A percentile compares a stretch with the other conserved stretches of the same genome.
Evolutionary conservation across 2,888 invertebrate species (phyloP).

Genomic region (Rhimphoctona megacephalus): DNA sequence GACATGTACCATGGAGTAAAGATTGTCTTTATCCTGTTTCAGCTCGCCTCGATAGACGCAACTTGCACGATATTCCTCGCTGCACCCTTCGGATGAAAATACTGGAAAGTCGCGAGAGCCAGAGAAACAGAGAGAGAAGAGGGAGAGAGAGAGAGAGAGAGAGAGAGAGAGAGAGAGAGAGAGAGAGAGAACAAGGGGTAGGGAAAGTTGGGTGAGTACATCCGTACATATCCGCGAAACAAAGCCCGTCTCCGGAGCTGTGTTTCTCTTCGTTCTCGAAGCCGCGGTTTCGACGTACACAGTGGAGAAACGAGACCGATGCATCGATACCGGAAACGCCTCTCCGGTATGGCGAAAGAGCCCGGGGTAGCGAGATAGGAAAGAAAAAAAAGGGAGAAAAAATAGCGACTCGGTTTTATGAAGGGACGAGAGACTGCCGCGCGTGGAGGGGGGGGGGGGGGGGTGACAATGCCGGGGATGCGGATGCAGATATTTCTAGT

Average conservation of each 20-base stretch:
- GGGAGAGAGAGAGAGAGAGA: constrained; percentile 26
- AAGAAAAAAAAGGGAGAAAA: constrained; percentile 57
- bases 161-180: constrained; percentile 32
- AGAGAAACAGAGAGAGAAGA: constrained; percentile 13
- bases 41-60: background rate
- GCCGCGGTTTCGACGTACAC: constrained; percentile 49
- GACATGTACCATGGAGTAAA: background rate
- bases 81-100: constrained; percentile 3
- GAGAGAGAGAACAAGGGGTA: constrained; percentile 27
- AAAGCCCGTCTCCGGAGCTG: constrained; percentile 78
- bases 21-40: background rate
- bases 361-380: constrained; percentile 56
- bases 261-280: constrained; percentile 57
- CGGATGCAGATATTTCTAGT: constrained; percentile 61
- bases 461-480: constrained; percentile 57
- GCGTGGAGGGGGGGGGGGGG: no score
- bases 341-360: constrained; percentile 68
- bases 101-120: background rate
- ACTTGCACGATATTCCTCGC: background rate
- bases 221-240: constrained; percentile 74
- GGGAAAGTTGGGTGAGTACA: constrained; percentile 59
- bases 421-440: constrained; percentile 55
- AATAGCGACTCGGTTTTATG: constrained; percentile 49
- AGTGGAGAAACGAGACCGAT: constrained; percentile 71
- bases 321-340: constrained; percentile 81